A percentile compares a stretch with the other conserved stretches of the same genome.
These are phyloP conservation scores for Tenualosa thibaudeaui DNA, from an alignment of 2,797 vertebrate genomes.

Conservation along the genomic window DNA sequence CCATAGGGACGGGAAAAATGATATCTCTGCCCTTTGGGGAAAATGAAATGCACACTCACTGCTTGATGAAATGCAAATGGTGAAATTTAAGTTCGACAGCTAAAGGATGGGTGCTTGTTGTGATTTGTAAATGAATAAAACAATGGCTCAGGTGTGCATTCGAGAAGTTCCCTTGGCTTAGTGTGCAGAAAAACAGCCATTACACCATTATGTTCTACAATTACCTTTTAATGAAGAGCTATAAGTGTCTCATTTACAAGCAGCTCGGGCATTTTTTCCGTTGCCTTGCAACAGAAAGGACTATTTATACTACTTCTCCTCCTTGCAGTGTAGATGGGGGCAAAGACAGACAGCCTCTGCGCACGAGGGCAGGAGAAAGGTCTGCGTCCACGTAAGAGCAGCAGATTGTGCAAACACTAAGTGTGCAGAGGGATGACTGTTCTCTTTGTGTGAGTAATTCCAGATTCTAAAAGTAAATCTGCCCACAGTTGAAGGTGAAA, in stretches of 20 bases:
- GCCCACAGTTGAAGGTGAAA: not conserved
- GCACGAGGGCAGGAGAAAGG: not conserved
- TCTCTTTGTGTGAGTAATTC: constrained; percentile 8
- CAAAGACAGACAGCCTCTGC: not conserved
- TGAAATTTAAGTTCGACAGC: constrained; percentile 6
- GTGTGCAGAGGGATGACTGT: constrained; percentile 10
- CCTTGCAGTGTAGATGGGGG: not conserved
- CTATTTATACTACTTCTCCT: constrained; percentile 63
- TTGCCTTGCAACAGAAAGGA: constrained; percentile 67
- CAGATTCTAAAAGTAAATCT: not conserved
- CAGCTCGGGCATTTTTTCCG: constrained; percentile 71
- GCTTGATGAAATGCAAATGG: constrained; percentile 17
- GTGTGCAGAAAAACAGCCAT: constrained; percentile 70
- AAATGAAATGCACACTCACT: constrained; percentile 1
- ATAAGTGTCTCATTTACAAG: constrained; percentile 72
- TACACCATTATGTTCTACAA: constrained; percentile 55
- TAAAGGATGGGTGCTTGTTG: not conserved
- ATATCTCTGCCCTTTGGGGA: not conserved
- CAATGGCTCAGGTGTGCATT: constrained; percentile 48
- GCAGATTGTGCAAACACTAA: constrained; percentile 2
- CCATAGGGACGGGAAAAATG: not conserved
- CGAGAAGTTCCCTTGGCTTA: constrained; percentile 56
- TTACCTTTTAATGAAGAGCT: constrained; percentile 59
- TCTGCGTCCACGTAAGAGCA: constrained; percentile 25
- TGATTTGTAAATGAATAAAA: constrained; percentile 29